phyloP scores from a whole-genome alignment of 2,797 vertebrate genomes.

The Percopsis omiscomaycus region DNA sequence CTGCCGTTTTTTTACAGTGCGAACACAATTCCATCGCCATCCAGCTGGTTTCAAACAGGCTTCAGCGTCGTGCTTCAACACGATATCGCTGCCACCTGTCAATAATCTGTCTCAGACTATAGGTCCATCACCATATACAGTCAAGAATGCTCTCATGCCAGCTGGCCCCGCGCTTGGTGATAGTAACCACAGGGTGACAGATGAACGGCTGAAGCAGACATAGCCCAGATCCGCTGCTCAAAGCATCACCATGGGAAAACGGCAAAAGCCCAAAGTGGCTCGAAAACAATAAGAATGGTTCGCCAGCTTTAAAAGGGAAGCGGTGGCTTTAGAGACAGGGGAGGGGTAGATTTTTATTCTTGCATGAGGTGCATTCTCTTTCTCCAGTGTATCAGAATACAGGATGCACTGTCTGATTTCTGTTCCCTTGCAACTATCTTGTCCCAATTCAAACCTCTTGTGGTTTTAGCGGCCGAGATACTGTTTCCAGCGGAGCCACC shows the following conservation, averaged over 20 bases:
- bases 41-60: not conserved
- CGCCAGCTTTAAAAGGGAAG: slow-evolving; percentile 62
- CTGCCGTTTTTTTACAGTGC: no score
- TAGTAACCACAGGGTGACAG: slow-evolving; percentile 72
- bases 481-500: slow-evolving; percentile 73
- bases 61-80: not conserved
- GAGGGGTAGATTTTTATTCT: slow-evolving; percentile 48
- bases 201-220: slow-evolving; percentile 73
- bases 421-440: slow-evolving; percentile 62
- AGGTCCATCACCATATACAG: slow-evolving; percentile 39
- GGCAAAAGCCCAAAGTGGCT: slow-evolving; percentile 42
- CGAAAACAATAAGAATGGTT: slow-evolving; percentile 55
- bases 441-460: slow-evolving; percentile 74
- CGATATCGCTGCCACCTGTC: slow-evolving; percentile 18
- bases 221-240: slow-evolving; percentile 65
- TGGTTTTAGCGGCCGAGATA: slow-evolving; percentile 75
- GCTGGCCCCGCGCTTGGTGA: slow-evolving; percentile 45
- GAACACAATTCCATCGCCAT: not conserved
- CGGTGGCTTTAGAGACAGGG: slow-evolving; percentile 33
- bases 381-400: slow-evolving; percentile 66
- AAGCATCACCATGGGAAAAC: slow-evolving; percentile 54
- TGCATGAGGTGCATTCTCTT: slow-evolving; percentile 54
- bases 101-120: slow-evolving; percentile 20
- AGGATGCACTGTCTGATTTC: slow-evolving; percentile 69
- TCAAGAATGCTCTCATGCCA: slow-evolving; percentile 62